phyloP scores from a whole-genome alignment of 2,888 invertebrate species.

The Rhagium mordax region DNA sequence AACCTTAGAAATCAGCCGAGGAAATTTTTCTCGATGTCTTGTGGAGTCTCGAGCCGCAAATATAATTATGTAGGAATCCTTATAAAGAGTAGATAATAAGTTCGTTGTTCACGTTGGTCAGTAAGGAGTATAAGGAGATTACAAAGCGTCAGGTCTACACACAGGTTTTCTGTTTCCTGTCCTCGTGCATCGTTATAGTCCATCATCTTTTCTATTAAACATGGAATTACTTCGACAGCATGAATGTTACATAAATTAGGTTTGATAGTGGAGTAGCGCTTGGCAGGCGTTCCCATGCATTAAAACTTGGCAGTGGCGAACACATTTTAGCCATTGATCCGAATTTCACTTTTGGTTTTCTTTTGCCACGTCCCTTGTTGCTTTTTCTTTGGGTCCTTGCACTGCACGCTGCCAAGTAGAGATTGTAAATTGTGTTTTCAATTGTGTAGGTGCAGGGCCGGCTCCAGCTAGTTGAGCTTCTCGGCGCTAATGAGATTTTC shows the following conservation, averaged over 20 bases:
- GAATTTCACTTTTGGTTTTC: background rate
- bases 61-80: slow-evolving; percentile 5
- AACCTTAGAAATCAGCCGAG: background rate
- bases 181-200: background rate
- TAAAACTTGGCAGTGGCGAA: background rate
- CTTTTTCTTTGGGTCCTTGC: background rate
- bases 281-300: background rate
- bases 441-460: no score
- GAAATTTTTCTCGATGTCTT: background rate
- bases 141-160: background rate
- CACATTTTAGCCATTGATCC: background rate
- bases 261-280: background rate
- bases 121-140: slow-evolving; percentile 10
- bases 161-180: slow-evolving; percentile 1
- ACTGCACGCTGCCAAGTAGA: background rate
- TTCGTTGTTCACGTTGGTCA: slow-evolving; percentile 2
- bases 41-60: background rate
- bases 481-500: no score
- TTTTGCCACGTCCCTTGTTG: background rate
- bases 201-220: background rate
- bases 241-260: background rate
- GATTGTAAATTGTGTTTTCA: no score
- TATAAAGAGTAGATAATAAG: slow-evolving; percentile 6
- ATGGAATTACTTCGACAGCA: background rate
- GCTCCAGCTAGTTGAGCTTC: no score